Base-by-base conservation (phyloP, 2,113 vertebrate species). In the Urocolius indicus region DNA sequence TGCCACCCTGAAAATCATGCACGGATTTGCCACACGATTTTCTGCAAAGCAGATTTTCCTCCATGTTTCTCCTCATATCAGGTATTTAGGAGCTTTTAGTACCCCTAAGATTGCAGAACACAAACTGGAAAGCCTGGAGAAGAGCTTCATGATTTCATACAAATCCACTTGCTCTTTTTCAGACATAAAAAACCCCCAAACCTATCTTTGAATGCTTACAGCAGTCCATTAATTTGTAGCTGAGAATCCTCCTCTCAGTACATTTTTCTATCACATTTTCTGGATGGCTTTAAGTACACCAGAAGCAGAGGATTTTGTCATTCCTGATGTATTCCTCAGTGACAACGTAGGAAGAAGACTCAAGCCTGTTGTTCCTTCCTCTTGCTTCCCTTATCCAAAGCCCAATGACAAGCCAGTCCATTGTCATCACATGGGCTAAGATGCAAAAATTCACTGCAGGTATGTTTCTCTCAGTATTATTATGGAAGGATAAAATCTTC, bases 81-180 rank as follows among this genome's bases (percentile, higher is more conserved):
- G 23, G 11, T 2, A 19, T 82, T 78, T 13, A 27, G 4, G n/a
- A 46, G 67, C 2, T 71, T 5, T 4, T 0, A 67, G 57, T 5
- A 30, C 13, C 16, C 36, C 38, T 27, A 26, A 43, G 17, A 34
- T 1, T 32, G 24, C 59, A 89, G 61, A 67, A 48, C 6, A 43
- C 20, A 19, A 71, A 54, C 9, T 66, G 22, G 14, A 72, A 74
- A 85, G n/a, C 29, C n/a, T 45, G 48, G 2, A 75, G 24, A 27
- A 63, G 32, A 58, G 12, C 7, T 23, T 26, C 30, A 12, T 0
- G 43, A 71, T 10, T 13, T 49, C 13, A 15, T n/a, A 19, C 11
- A 63, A 38, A 67, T 21, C 17, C 34, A 45, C 49, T 30, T 48
- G 18, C 4, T 78, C 46, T 49, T 74, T 41, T 49, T 19, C 38